These are phyloP conservation scores for Aporrectodea caliginosa DNA, from an alignment of 1,140 invertebrate species.

Conservation along the genomic window DNA sequence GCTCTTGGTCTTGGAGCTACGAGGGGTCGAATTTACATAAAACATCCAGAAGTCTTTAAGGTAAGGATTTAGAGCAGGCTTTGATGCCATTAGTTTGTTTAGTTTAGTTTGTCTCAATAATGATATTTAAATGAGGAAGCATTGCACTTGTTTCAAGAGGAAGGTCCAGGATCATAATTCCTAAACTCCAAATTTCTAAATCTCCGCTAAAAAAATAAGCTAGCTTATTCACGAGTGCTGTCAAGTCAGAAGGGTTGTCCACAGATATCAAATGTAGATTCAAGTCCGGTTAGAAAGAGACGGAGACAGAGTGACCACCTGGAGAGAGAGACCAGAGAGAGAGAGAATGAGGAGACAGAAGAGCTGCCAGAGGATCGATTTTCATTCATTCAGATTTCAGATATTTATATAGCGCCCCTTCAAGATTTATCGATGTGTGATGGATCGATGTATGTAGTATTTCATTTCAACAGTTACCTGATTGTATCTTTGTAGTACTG, in stretches of 20 bases:
- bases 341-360: no score
- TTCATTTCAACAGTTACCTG: no score
- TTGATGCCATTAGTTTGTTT: conserved; percentile 3
- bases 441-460: no score
- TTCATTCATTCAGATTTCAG: no score
- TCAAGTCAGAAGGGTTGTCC: no score
- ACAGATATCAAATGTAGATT: no score
- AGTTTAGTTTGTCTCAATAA: not conserved
- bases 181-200: not conserved
- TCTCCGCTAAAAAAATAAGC: not conserved
- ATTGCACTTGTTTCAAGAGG: not conserved
- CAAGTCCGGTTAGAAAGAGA: no score
- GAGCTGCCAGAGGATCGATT: no score
- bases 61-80: conserved; percentile 39
- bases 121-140: not conserved
- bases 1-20: conserved; percentile 73
- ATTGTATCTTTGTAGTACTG: conserved; percentile 66
- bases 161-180: not conserved
- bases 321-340: no score
- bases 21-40: conserved; percentile 69
- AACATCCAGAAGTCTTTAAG: conserved; percentile 71
- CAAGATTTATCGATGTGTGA: no score
- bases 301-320: no score
- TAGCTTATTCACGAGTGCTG: not conserved
- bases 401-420: no score